Percentiles rank a stretch among this genome's conserved stretches.
These are phyloP conservation scores for Calliphora vomitoria DNA, from an alignment of 2,888 invertebrate species.

Conservation along the genomic window DNA sequence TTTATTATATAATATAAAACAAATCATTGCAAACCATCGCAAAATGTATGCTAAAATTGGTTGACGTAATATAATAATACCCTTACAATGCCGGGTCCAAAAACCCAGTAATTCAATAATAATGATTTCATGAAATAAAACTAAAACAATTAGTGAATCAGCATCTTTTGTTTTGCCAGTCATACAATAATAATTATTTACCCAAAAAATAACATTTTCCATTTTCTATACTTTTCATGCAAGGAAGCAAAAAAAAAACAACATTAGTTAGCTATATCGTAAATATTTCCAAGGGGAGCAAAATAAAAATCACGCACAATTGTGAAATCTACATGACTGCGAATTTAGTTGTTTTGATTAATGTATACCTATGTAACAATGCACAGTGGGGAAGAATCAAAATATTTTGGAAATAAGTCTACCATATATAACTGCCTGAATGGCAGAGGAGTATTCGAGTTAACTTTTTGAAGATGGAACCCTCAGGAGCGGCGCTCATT, in stretches of 20 bases:
- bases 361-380: background rate
- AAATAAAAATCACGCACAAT: conserved; percentile 49
- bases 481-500: too few species aligned
- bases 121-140: conserved; percentile 50
- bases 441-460: too few species aligned
- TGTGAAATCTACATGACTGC: background rate
- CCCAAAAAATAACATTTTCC: conserved; percentile 11
- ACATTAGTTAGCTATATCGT: conserved; percentile 48
- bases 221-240: conserved; percentile 3
- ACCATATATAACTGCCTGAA: too few species aligned
- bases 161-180: conserved; percentile 62
- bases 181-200: conserved; percentile 64
- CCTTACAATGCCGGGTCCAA: too few species aligned
- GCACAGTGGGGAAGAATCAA: too few species aligned
- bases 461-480: too few species aligned
- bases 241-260: background rate
- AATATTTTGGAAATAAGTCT: too few species aligned
- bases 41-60: too few species aligned
- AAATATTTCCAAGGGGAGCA: conserved; percentile 4
- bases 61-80: too few species aligned
- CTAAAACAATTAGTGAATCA: conserved; percentile 68
- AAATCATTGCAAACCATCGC: too few species aligned
- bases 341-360: conserved; percentile 48
- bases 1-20: too few species aligned
- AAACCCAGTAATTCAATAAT: conserved; percentile 10